Conservation (phyloP, 2,113 vertebrate genomes). For the Polypterus senegalus region DNA sequence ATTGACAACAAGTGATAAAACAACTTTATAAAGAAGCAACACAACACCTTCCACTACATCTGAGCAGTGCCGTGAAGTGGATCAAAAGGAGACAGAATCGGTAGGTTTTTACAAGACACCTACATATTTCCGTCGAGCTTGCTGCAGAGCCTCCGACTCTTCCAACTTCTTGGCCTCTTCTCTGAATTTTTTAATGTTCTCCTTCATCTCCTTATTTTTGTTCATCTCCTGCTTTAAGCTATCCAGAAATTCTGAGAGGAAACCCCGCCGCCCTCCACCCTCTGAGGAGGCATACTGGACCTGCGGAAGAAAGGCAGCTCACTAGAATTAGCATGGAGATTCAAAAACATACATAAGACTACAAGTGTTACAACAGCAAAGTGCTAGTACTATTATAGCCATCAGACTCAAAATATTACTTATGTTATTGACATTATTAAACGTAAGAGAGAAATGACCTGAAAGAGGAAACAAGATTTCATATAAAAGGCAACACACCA, state of each 20-base stretch:
- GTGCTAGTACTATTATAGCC: not conserved
- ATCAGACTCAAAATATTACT: no score
- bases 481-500: no score
- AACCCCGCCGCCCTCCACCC: conserved; percentile 66
- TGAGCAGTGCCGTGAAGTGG: no score
- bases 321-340: not conserved
- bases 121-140: conserved; percentile 88
- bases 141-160: conserved; percentile 77
- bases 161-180: conserved; percentile 85
- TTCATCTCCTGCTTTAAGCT: conserved; percentile 82
- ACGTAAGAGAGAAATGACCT: no score
- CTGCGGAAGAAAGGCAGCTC: conserved; percentile 13
- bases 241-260: conserved; percentile 80
- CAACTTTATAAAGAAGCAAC: no score
- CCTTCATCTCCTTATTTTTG: conserved; percentile 95
- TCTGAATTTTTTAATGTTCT: conserved; percentile 84
- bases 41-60: no score
- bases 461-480: no score
- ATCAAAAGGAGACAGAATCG: no score
- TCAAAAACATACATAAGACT: not conserved
- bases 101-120: conserved; percentile 27
- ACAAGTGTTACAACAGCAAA: not conserved
- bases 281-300: conserved; percentile 38
- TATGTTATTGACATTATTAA: no score
- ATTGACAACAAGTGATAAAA: no score